Percentiles rank a stretch among this genome's conserved stretches.
phyloP scores from a whole-genome alignment of 1,140 invertebrate genomes.

The Penaeus chinensis region DNA sequence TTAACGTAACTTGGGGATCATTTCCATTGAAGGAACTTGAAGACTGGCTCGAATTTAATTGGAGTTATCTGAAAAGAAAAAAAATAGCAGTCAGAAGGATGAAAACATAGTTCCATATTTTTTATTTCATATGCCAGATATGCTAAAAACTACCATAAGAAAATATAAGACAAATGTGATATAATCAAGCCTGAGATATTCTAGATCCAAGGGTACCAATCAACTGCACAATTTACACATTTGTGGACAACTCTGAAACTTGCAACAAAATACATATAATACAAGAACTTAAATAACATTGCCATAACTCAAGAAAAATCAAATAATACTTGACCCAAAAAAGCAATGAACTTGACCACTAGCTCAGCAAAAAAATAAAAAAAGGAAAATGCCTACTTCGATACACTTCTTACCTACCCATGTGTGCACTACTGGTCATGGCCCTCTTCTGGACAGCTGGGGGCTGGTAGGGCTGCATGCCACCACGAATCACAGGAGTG shows the following conservation, averaged over 20 bases:
- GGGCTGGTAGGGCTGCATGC: conserved; percentile 54
- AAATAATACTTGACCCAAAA: not conserved
- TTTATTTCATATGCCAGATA: not conserved
- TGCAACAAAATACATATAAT: too few species aligned
- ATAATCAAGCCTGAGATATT: too few species aligned
- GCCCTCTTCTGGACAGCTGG: conserved; percentile 47
- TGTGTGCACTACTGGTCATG: conserved; percentile 25
- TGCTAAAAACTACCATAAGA: not conserved
- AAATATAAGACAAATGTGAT: too few species aligned
- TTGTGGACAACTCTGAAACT: too few species aligned
- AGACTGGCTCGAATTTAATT: conserved; percentile 37
- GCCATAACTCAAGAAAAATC: too few species aligned
- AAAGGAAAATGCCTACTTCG: not conserved
- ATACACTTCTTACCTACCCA: conserved; percentile 32
- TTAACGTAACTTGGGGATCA: conserved; percentile 16
- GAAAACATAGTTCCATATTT: not conserved
- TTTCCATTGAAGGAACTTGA: conserved; percentile 40
- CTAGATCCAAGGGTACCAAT: too few species aligned
- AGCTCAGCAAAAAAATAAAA: not conserved
- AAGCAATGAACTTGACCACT: conserved; percentile 1
- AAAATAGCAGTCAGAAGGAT: not conserved
- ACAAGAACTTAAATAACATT: too few species aligned
- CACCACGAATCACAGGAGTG: conserved; percentile 46
- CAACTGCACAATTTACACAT: too few species aligned
- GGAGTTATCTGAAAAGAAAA: conserved; percentile 41